Evolutionary conservation across 1,140 invertebrate species (phyloP).

Genomic region (Myzus persicae): DNA sequence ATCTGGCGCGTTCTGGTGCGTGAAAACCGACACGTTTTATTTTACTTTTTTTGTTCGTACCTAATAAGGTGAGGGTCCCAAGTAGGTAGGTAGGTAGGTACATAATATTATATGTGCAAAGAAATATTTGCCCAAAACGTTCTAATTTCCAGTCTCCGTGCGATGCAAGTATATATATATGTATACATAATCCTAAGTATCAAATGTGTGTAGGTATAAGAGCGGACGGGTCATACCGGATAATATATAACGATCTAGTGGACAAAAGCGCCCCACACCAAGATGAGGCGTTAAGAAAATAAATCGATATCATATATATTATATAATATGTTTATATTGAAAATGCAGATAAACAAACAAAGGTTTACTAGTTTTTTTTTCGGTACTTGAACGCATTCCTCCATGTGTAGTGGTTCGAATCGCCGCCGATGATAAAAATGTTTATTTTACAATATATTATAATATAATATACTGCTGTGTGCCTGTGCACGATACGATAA

Average conservation of each 20-base stretch:
- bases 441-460: slow-evolving; percentile 30
- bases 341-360: slow-evolving; percentile 41
- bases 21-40: slow-evolving; percentile 46
- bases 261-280: slow-evolving; percentile 44
- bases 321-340: neutral
- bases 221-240: neutral
- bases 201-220: neutral
- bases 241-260: slow-evolving; percentile 33
- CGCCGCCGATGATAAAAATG: neutral
- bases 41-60: neutral
- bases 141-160: neutral
- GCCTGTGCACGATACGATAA: neutral
- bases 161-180: neutral
- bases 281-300: slow-evolving; percentile 50
- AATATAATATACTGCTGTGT: neutral
- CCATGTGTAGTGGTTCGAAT: neutral
- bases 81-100: neutral
- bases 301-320: slow-evolving; percentile 46
- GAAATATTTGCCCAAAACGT: slow-evolving; percentile 3
- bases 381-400: slow-evolving; percentile 38
- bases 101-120: neutral
- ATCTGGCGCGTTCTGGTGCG: slow-evolving; percentile 46
- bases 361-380: neutral
- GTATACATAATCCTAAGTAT: neutral
- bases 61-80: neutral